Base-by-base conservation (phyloP, 2,888 invertebrate species). In the Agrochola litura region DNA sequence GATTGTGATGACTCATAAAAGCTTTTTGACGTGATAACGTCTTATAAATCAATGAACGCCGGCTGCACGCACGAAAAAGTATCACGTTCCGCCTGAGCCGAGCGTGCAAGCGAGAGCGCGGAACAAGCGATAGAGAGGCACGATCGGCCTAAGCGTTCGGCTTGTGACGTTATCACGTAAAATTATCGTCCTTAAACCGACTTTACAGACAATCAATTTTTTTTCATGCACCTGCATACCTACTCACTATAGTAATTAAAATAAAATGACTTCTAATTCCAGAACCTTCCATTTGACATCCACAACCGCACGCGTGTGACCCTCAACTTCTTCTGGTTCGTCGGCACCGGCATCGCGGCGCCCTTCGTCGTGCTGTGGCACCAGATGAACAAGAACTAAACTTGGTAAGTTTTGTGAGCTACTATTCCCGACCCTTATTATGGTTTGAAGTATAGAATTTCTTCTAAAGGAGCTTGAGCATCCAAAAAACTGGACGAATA, bases 231-330 rank as follows among this genome's bases (percentile, higher is more conserved):
- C 46, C 14, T 14, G 4, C 2, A 14, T 30, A 22, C 12, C 49
- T 30, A 22, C 5, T 22, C 9, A 14, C 46, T 19, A 25, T 22
- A 30, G 16, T 19, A 30, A 60, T 37, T 61, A 56, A 67, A 67
- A 56, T 10, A 6, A 68, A 56, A 66, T 12, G 22, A 0, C 16
- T 43, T 22, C 12, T 58, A 1, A 65, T 97, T 97, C 41, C 97
- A 99, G 98, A 98, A 98, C 91, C 94, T 99, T 85, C 99, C 99
- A 0, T 98, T 99, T 93, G 91, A 96, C 88, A 97, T 98, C 85
- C 89, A 97, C 87, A 99, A 98, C 95, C 97, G 97, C 82, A 97
- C 97, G 89, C 97, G 97, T 84, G 88, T 99, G 83, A 98, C 98
- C 0, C 97, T 97, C 10, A 91, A 97, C 87, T 98, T 98, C 93